These are phyloP conservation scores for Pilophorus perplexus DNA, from an alignment of 2,888 invertebrate genomes.

Conservation along the genomic window DNA sequence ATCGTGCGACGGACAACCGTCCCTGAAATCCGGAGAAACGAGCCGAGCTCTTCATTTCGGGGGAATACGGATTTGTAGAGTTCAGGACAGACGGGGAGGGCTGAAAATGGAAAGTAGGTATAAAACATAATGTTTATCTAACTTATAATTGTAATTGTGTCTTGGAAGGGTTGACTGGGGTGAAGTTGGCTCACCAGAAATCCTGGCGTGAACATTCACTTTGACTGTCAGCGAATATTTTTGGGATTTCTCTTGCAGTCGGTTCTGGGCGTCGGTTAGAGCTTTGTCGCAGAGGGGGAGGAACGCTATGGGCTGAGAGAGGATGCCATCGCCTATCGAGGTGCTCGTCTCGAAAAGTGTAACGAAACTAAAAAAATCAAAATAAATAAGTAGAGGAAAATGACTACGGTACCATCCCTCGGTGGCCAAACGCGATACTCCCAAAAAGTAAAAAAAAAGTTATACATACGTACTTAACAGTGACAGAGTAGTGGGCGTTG, in stretches of 20 bases:
- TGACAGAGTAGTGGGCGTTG: slow-evolving; percentile 63
- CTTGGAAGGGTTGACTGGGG: too few species aligned
- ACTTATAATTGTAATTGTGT: not conserved
- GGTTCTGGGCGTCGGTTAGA: slow-evolving; percentile 61
- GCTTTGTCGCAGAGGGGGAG: slow-evolving; percentile 64
- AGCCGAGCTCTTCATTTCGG: slow-evolving; percentile 66
- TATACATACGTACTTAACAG: slow-evolving; percentile 49
- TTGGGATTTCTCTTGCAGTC: slow-evolving; percentile 54
- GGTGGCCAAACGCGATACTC: too few species aligned
- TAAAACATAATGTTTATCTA: slow-evolving; percentile 15
- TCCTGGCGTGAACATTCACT: slow-evolving; percentile 66
- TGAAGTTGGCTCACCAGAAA: slow-evolving; percentile 52
- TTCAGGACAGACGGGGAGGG: slow-evolving; percentile 68
- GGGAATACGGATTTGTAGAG: slow-evolving; percentile 66
- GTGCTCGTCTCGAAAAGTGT: slow-evolving; percentile 67
- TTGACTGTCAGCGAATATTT: slow-evolving; percentile 56
- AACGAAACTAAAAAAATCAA: slow-evolving; percentile 64
- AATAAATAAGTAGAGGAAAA: too few species aligned
- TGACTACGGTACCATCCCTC: too few species aligned
- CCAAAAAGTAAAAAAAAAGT: too few species aligned
- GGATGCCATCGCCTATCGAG: slow-evolving; percentile 64
- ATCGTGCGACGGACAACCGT: slow-evolving; percentile 75
- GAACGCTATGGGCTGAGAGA: slow-evolving; percentile 63
- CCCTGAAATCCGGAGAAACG: slow-evolving; percentile 73
- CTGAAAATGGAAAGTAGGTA: slow-evolving; percentile 58